phyloP scores from a whole-genome alignment of 2,113 vertebrate species.

The Dissostichus mawsoni region DNA sequence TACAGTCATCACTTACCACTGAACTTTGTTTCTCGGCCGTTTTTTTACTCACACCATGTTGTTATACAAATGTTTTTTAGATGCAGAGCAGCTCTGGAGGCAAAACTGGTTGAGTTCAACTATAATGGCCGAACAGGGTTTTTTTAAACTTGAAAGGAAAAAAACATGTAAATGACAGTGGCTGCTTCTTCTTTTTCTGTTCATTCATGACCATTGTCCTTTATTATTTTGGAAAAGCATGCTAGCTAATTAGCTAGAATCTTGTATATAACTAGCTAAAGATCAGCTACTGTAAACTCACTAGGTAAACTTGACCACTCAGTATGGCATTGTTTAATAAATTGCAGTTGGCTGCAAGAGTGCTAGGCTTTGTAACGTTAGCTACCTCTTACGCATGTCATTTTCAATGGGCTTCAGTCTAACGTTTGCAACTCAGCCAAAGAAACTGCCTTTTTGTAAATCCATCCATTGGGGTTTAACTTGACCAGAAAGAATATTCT shows the following conservation, averaged over 20 bases:
- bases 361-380: constrained; percentile 53
- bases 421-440: constrained; percentile 42
- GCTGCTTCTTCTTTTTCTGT: constrained; percentile 21
- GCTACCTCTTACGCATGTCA: constrained; percentile 75
- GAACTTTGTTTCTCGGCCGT: constrained; percentile 30
- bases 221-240: constrained; percentile 11
- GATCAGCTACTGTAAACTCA: constrained; percentile 13
- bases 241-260: constrained; percentile 3
- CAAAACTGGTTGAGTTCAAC: constrained; percentile 65
- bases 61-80: constrained; percentile 42
- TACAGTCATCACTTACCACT: constrained; percentile 43
- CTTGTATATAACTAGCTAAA: constrained; percentile 18
- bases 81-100: constrained; percentile 69
- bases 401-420: constrained; percentile 68
- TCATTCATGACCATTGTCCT: constrained; percentile 15
- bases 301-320: constrained; percentile 14
- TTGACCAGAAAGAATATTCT: constrained; percentile 50
- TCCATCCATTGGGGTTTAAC: constrained; percentile 50
- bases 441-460: constrained; percentile 49
- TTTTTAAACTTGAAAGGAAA: constrained; percentile 60
- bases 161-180: constrained; percentile 28
- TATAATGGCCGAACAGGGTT: constrained; percentile 38
- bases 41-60: constrained; percentile 35
- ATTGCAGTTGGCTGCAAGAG: constrained; percentile 58
- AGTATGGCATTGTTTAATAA: constrained; percentile 29